These are phyloP conservation scores for Pseudochromis fuscus DNA, from an alignment of 2,797 vertebrate species.

Conservation along the genomic window DNA sequence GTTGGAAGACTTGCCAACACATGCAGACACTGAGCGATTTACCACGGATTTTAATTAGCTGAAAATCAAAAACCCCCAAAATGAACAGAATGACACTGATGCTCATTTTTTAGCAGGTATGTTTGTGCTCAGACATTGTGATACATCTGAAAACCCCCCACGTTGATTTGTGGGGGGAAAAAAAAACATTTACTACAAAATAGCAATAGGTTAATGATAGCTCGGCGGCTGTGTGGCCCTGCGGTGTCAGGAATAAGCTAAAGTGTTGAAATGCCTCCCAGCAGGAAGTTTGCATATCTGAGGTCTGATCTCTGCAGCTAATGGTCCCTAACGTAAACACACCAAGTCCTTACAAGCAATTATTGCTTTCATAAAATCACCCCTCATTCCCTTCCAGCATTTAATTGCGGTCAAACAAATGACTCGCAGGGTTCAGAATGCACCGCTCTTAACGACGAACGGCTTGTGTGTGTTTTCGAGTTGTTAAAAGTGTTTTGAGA, in stretches of 20 bases:
- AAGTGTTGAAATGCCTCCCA: constrained; percentile 84
- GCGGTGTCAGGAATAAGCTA: constrained; percentile 63
- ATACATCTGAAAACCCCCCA: constrained; percentile 44
- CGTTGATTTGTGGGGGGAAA: constrained; percentile 18
- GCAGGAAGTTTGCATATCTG: constrained; percentile 86
- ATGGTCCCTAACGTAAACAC: constrained; percentile 87
- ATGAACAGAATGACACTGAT: background rate
- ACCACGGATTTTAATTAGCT: background rate
- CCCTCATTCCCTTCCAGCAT: constrained; percentile 81
- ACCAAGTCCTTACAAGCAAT: constrained; percentile 86
- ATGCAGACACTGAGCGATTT: background rate
- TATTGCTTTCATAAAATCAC: constrained; percentile 87
- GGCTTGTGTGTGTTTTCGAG: constrained; percentile 64
- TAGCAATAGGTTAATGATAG: constrained; percentile 60
- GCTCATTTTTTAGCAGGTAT: background rate
- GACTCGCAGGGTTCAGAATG: constrained; percentile 83
- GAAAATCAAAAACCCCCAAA: background rate
- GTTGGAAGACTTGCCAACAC: constrained; percentile 14
- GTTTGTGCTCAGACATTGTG: constrained; percentile 1
- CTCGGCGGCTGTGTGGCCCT: constrained; percentile 66
- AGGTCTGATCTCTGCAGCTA: constrained; percentile 85
- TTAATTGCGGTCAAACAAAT: constrained; percentile 87
- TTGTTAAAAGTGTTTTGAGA: constrained; percentile 69
- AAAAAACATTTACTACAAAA: constrained; percentile 51
- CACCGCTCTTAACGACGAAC: constrained; percentile 63